Percentiles rank a stretch among this genome's conserved stretches.
These are phyloP conservation scores for Cantharis rustica DNA, from an alignment of 2,888 invertebrate species.

Conservation along the genomic window DNA sequence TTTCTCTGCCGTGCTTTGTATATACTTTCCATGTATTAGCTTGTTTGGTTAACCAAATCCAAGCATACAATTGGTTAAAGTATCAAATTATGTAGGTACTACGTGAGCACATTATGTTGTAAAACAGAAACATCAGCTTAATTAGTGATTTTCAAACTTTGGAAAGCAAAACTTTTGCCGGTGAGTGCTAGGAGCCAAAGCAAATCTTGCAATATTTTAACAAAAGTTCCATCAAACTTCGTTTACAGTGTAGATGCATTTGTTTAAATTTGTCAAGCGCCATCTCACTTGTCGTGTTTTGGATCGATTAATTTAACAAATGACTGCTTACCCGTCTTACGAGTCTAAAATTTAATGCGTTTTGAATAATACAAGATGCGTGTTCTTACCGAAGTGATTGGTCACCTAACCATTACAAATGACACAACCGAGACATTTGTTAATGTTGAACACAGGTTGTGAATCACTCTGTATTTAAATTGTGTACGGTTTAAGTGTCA, in stretches of 20 bases:
- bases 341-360: not conserved
- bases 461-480: too few species aligned
- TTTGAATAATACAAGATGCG: not conserved
- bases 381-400: too few species aligned
- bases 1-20: not conserved
- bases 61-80: not conserved
- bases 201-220: not conserved
- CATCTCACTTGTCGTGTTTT: not conserved
- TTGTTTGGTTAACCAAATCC: not conserved
- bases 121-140: not conserved
- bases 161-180: not conserved
- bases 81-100: not conserved
- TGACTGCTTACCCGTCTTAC: not conserved
- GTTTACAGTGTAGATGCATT: not conserved
- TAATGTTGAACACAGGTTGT: too few species aligned
- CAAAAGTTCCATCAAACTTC: not conserved
- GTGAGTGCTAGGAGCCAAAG: not conserved
- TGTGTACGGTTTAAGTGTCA: too few species aligned
- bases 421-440: too few species aligned
- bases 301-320: not conserved
- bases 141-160: not conserved
- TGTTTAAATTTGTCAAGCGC: not conserved
- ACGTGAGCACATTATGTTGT: not conserved
- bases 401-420: too few species aligned
- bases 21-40: not conserved